Evolutionary conservation across 1,140 invertebrate genomes (phyloP), one percentile per base, ranked within the genome.

Genomic region (Mamestra configurata): DNA sequence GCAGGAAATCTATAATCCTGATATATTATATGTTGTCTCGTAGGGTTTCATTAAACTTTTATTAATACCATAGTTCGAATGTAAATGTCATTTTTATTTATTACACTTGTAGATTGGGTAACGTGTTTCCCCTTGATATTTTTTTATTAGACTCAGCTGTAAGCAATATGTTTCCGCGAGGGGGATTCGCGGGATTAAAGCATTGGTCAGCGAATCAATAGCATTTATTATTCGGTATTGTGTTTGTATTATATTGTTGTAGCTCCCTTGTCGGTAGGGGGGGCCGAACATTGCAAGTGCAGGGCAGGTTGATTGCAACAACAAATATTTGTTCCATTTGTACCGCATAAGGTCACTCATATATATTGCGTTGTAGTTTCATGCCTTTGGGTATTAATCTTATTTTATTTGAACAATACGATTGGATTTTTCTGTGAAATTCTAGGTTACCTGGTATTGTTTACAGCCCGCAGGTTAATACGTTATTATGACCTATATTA

Each of bases 161-260:
- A 81, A 82, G 82, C 86, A 90, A 90, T 89, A 89, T 90, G 83
- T 87, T 86, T 87, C 73, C 43, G 64, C 76, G 85, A 83, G 82
- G 80, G n/a, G 81, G 84, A 89, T 88, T 85, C 72, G 64, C 43
- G 75, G 84, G 88, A 89, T 90, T 91, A 91, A 84, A 88, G 86
- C 88, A 86, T 88, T 71, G 87, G 88, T 87, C 88, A 90, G 84
- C 83, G 85, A 89, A 90, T 91, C 88, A 88, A 91, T 91, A 92
- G 84, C 84, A 86, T 88, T 88, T 86, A 88, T 89, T 88, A 86
- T 79, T 77, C 84, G 77, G 31, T 37, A 37, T 85, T 86, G 82
- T 86, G 76, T 84, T 86, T 85, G 83, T 87, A 80, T 66, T n/a
- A 77, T 82, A 84, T 81, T 83, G 68, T 83, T 68, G 43, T 31